These are phyloP conservation scores for Trematocara variabile DNA, from an alignment of 2,113 vertebrate genomes.

Conservation along the genomic window DNA sequence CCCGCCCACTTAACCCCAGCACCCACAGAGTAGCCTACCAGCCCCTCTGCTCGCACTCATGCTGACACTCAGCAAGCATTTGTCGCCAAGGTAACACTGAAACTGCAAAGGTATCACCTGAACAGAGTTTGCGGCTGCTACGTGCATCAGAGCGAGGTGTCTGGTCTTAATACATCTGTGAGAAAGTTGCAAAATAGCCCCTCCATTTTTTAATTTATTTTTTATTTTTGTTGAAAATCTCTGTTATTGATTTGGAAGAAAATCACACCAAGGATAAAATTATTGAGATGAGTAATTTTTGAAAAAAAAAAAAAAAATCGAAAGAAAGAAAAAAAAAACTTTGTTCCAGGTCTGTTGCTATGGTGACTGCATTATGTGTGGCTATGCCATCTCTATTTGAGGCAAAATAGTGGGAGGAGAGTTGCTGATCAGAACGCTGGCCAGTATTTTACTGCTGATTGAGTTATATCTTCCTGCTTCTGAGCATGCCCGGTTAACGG, in stretches of 20 bases:
- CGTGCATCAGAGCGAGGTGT: neutral
- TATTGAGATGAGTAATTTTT: constrained; percentile 51
- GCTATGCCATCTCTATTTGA: constrained; percentile 53
- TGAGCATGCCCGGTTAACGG: constrained; percentile 28
- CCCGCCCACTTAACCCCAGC: constrained; percentile 24
- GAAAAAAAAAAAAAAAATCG: neutral
- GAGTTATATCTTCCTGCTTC: neutral
- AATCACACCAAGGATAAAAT: constrained; percentile 19
- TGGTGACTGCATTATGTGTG: constrained; percentile 46
- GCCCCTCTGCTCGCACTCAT: neutral
- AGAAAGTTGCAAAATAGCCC: neutral
- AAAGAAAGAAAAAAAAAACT: constrained; percentile 17
- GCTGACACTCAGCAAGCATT: neutral
- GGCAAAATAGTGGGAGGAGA: constrained; percentile 59
- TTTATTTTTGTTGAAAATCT: neutral
- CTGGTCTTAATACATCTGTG: neutral
- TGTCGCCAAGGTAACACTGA: constrained; percentile 55
- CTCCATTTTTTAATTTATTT: neutral
- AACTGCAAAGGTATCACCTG: constrained; percentile 38
- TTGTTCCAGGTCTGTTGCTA: constrained; percentile 56
- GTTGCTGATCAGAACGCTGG: constrained; percentile 19
- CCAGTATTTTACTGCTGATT: neutral
- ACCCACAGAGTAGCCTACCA: neutral
- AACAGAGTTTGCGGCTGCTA: neutral
- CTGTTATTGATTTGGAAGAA: constrained; percentile 16